Evolutionary conservation across 2,113 vertebrate species (phyloP), one percentile per base, ranked within the genome.

Genomic region (Lophotis ruficrista): DNA sequence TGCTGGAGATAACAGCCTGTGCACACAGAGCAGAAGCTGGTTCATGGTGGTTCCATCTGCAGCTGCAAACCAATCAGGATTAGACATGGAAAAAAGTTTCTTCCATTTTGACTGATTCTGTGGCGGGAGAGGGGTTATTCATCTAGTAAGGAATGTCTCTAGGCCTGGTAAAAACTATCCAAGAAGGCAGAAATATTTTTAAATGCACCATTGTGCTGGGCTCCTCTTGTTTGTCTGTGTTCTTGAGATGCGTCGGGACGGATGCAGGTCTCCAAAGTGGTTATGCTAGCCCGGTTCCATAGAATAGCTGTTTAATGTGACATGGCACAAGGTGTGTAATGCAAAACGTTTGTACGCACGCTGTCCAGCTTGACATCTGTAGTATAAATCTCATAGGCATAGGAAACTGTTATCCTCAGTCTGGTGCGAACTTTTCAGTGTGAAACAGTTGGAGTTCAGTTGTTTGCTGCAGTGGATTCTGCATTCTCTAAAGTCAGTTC

Each of bases 1-100:
- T 85, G 80, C 87, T 94, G 91, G 69, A 94, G 94, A 83, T 83
- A 92, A 57, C 83, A 92, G 89, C 57, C 83, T 85, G 66, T 70
- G 89, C 81, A 89, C 89, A 91, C 91, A 89, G 45, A 82, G 45
- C 91, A 58, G 4, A 53, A 77, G 58, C n/a, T 65, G 60, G 70
- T 90, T 92, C 14, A 5, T 65, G 65, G 72, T 43, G 43, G 83
- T 73, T 90, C 54, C 73, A 22, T 84, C 76, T 88, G 56, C 68
- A 90, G 76, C 71, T 58, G 87, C 85, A 89, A 93, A 79, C 41
- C 45, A 30, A 7, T 28, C 23, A 35, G 73, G 72, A 60, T 47
- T 33, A 84, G 37, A 62, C 27, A 8, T 14, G n/a, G 78, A 31
- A 60, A 76, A 58, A 89, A 10, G 10, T 77, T 84, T 76, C 54